A percentile compares a stretch with the other conserved stretches of the same genome.
Evolutionary conservation across 64 coral and sea anemone genomes (phyloP).

Genomic region (Stichodactyla helianthus): DNA sequence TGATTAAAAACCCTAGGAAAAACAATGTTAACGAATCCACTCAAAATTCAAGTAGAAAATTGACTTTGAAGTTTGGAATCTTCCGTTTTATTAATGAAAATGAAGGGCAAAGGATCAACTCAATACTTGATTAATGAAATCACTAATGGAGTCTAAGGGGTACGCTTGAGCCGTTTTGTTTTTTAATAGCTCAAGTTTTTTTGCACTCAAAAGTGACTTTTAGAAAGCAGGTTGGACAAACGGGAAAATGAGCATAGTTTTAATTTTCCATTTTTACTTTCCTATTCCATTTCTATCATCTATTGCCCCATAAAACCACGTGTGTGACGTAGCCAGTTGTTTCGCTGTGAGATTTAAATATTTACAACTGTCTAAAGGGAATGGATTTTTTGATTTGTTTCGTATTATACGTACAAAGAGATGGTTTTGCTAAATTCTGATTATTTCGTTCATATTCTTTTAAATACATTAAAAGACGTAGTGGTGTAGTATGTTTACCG

Average conservation of each 20-base stretch:
- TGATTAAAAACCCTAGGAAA: too few species aligned
- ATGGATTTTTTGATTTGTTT: background rate
- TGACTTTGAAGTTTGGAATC: too few species aligned
- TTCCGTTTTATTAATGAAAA: too few species aligned
- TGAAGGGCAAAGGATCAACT: too few species aligned
- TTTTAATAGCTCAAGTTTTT: background rate
- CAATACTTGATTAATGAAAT: too few species aligned
- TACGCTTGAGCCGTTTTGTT: too few species aligned
- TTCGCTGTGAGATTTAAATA: background rate
- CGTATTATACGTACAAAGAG: background rate
- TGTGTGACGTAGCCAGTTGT: background rate
- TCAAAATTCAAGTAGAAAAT: too few species aligned
- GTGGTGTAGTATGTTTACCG: too few species aligned
- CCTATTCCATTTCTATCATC: background rate
- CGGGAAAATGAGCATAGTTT: background rate
- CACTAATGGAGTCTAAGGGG: too few species aligned
- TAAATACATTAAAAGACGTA: too few species aligned
- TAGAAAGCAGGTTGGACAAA: background rate
- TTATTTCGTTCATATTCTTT: background rate
- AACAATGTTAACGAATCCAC: too few species aligned
- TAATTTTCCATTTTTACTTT: background rate
- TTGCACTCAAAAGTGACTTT: background rate
- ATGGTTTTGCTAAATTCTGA: background rate
- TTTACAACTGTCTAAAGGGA: background rate
- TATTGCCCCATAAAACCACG: background rate